These are phyloP conservation scores for Anabas testudineus DNA, from an alignment of 2,797 vertebrate species.

Conservation along the genomic window DNA sequence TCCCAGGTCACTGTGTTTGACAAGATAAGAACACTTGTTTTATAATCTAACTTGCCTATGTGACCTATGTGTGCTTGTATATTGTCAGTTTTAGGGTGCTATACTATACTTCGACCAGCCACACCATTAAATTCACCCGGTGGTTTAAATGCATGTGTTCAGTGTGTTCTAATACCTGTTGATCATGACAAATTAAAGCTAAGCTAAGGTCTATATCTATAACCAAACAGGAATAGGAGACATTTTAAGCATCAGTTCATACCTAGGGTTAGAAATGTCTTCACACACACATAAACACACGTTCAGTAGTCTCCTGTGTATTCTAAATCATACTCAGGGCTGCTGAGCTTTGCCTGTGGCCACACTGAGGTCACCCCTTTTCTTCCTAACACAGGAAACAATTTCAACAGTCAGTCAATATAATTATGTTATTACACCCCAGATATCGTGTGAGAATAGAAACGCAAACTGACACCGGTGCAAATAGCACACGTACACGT, in stretches of 20 bases:
- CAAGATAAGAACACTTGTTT: slow-evolving; percentile 3
- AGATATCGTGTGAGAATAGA: neutral
- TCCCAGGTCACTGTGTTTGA: slow-evolving; percentile 16
- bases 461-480: neutral
- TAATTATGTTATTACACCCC: slow-evolving; percentile 2
- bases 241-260: slow-evolving; percentile 13
- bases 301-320: slow-evolving; percentile 24
- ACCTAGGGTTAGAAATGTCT: neutral
- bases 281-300: neutral
- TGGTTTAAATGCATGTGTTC: too few relatives aligned
- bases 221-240: neutral
- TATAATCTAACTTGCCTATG: neutral
- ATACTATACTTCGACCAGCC: too few relatives aligned
- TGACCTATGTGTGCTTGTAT: too few relatives aligned
- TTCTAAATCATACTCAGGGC: slow-evolving; percentile 32
- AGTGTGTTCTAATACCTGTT: too few relatives aligned
- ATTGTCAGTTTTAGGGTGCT: too few relatives aligned
- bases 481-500: slow-evolving; percentile 12
- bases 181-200: too few relatives aligned
- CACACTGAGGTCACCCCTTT: slow-evolving; percentile 10
- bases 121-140: too few relatives aligned
- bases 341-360: slow-evolving; percentile 29
- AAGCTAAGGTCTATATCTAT: too few relatives aligned
- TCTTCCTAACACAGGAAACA: slow-evolving; percentile 20
- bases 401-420: slow-evolving; percentile 18